A percentile compares a stretch with the other conserved stretches of the same genome.
These are phyloP conservation scores for Leptopilina drosophilae DNA, from an alignment of 2,888 invertebrate genomes.

Conservation along the genomic window DNA sequence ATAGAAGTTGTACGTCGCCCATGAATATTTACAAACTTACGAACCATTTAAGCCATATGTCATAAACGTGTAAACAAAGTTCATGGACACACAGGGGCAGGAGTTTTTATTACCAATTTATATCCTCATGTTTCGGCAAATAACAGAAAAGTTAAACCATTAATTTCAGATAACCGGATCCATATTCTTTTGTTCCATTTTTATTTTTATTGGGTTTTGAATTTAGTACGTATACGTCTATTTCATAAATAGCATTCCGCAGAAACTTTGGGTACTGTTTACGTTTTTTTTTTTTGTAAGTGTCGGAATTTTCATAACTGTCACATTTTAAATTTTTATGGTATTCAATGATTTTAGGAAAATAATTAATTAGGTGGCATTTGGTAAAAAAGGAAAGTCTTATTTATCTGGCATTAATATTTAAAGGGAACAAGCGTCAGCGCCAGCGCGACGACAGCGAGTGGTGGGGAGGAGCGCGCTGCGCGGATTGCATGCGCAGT, in stretches of 20 bases:
- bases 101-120: constrained; percentile 27
- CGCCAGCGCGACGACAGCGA: too few relatives aligned
- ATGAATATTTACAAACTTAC: constrained; percentile 10
- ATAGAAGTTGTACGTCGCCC: background rate
- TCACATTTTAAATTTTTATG: too few relatives aligned
- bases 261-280: constrained; percentile 54
- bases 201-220: constrained; percentile 37
- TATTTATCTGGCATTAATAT: too few relatives aligned
- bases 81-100: background rate
- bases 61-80: constrained; percentile 7
- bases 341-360: too few relatives aligned
- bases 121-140: constrained; percentile 19
- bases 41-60: constrained; percentile 9
- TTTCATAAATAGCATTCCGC: constrained; percentile 54
- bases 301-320: constrained; percentile 46
- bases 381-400: too few relatives aligned
- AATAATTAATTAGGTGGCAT: too few relatives aligned
- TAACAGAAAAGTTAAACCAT: constrained; percentile 19
- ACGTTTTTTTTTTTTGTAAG: constrained; percentile 51
- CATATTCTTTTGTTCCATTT: constrained; percentile 8
- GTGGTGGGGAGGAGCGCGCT: too few relatives aligned
- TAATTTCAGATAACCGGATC: constrained; percentile 39
- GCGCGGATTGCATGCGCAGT: too few relatives aligned
- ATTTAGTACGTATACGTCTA: constrained; percentile 51
- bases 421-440: too few relatives aligned